Base-by-base conservation (phyloP, 2,888 invertebrate species). In the Erebia epiphron region DNA sequence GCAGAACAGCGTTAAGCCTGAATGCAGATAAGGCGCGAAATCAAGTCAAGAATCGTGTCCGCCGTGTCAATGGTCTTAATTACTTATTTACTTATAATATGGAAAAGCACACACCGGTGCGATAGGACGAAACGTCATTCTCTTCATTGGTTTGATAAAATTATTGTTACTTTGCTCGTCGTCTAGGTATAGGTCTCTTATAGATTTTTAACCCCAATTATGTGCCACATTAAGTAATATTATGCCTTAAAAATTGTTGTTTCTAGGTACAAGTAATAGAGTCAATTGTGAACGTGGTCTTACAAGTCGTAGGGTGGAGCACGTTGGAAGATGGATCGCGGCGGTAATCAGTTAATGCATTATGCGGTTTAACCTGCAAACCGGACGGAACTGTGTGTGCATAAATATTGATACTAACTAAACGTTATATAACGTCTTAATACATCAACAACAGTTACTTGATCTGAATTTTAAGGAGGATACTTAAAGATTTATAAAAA, bases 331-430 rank as follows among this genome's bases (percentile, higher is more conserved):
- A 91, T 87, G 87, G 90, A 91, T 91, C 80, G 88, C 79, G 78
- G 80, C 80, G 78, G 87, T 90, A 92, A 91, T 91, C 90, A 91
- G 92, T 87, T 90, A 91, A 91, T 91, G 91, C 87, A 88, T 90
- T 90, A 90, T 89, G 86, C 86, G 85, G 86, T 86, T 86, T 85
- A 87, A 77, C 85, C 83, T 87, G 87, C 84, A 84, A 82, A 83
- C 81, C 81, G 81, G 83, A 83, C 81, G 79, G 81, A 79, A 76
- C 74, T 75, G 78, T 78, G 77, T 78, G 77, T 78, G 77, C 79
- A 82, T 85, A 89, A 89, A 89, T 87, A 90, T 89, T 88, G 82
- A 85, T 82, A 82, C 82, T 80, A 86, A 72, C 71, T 75, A 72
- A 64, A 52, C 26, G 35, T 26, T 35, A 21, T 16, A 10, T 26